Base-by-base conservation (phyloP, 2,113 vertebrate species). In the Istiophorus platypterus region DNA sequence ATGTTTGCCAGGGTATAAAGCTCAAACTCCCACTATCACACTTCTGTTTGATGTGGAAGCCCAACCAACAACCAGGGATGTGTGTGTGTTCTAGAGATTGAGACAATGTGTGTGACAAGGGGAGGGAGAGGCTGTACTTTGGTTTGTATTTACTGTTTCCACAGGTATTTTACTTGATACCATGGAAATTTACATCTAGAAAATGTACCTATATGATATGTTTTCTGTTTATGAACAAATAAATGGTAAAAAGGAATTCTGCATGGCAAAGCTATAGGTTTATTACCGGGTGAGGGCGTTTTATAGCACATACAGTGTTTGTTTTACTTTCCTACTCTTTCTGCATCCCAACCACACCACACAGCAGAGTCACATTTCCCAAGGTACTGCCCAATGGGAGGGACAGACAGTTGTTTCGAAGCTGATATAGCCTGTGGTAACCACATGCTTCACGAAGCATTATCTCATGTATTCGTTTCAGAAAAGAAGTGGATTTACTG, bases 401-500 rank as follows among this genome's bases (percentile, higher is more conserved):
- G 90, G 52, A 80, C 78, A 78, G 76, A 47, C 85, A 41, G 61
- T 78, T 37, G 26, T 81, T 83, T 90, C 88, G 90, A 89, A 85
- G 88, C 62, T 87, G 89, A 91, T 86, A 80, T 62, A 89, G 88
- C 79, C 88, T 49, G 63, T n/a, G 83, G 82, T 82, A 51, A 85
- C 90, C 86, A 42, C 92, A 90, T 22, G 84, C 90, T 89, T 92
- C 90, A 82, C 83, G 92, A 88, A 85, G 89, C 87, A 93, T 94
- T 94, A 93, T 93, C 88, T 93, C 87, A 84, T 91, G 88, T 88
- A 89, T 84, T 85, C 31, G 45, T 86, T 92, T 90, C 86, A 87
- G 88, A 93, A 66, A 66, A 87, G 75, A 84, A 69, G 81, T 51
- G 77, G 85, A 90, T 89, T 89, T 89, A 88, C 82, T 86, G 66